Evolutionary conservation across 1,140 invertebrate genomes (phyloP).

Genomic region (Trichonephila inaurata): DNA sequence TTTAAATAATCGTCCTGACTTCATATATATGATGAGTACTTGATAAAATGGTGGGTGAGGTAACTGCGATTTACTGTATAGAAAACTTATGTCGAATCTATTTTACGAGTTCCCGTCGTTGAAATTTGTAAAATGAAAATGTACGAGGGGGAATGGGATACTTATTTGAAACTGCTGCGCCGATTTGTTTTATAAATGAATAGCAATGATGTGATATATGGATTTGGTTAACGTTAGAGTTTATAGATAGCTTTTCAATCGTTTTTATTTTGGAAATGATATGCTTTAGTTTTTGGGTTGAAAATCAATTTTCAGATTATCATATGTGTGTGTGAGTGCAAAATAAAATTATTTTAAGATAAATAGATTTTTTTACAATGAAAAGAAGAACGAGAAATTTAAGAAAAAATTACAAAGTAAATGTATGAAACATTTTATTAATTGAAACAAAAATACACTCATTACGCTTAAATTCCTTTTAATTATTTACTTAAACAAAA

Average conservation of each 20-base stretch:
- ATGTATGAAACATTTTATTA: too few species aligned
- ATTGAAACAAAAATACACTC: too few species aligned
- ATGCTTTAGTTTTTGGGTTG: neutral
- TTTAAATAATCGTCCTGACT: slow-evolving; percentile 64
- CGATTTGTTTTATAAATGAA: neutral
- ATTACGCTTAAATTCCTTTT: too few species aligned
- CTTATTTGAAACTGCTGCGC: neutral
- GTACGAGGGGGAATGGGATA: neutral
- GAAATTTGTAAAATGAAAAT: slow-evolving; percentile 1
- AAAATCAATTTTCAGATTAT: neutral
- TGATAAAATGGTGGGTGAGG: slow-evolving; percentile 50
- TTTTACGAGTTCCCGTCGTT: neutral
- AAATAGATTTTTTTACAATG: too few species aligned
- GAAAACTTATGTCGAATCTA: neutral
- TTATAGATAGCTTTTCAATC: neutral
- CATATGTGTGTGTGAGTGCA: neutral
- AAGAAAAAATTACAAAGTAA: too few species aligned
- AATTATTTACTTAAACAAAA: too few species aligned
- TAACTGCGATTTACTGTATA: neutral
- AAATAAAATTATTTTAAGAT: too few species aligned
- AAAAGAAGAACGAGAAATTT: too few species aligned
- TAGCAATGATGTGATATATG: neutral
- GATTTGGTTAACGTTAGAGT: neutral
- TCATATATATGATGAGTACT: slow-evolving; percentile 20
- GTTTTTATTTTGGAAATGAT: neutral